These are phyloP conservation scores for Pogonomyrmex barbatus DNA, from an alignment of 1,140 invertebrate species.

Conservation along the genomic window DNA sequence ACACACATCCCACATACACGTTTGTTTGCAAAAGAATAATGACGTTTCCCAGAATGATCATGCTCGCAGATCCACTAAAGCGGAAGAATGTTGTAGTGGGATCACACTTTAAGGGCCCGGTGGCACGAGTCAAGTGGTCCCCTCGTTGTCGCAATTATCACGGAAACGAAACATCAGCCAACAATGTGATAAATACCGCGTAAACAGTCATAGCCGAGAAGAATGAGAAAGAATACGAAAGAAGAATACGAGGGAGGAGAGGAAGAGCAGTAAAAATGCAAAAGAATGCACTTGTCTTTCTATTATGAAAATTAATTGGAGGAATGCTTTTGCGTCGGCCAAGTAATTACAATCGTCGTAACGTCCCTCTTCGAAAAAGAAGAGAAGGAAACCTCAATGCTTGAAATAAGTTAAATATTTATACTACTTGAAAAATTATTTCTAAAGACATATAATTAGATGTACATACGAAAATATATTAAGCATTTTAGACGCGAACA, in stretches of 20 bases:
- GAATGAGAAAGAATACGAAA: too few species aligned
- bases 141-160: conserved; percentile 80
- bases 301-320: conserved; percentile 62
- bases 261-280: background rate
- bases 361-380: background rate
- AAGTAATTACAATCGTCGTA: conserved; percentile 19
- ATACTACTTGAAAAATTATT: background rate
- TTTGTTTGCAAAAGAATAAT: conserved; percentile 28
- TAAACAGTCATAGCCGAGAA: conserved; percentile 14
- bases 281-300: conserved; percentile 8
- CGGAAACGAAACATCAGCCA: conserved; percentile 70
- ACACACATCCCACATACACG: too few species aligned
- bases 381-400: too few species aligned
- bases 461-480: background rate
- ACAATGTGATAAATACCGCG: conserved; percentile 45
- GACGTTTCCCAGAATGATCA: conserved; percentile 33
- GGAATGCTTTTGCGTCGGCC: conserved; percentile 45
- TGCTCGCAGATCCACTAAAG: conserved; percentile 22
- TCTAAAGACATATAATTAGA: background rate
- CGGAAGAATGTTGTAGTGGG: conserved; percentile 54
- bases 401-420: background rate
- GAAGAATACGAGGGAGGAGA: background rate
- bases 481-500: background rate
- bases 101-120: conserved; percentile 67
- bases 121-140: conserved; percentile 81